phyloP scores from a whole-genome alignment of 92 coral and sea anemone species.

The Montipora capitata region DNA sequence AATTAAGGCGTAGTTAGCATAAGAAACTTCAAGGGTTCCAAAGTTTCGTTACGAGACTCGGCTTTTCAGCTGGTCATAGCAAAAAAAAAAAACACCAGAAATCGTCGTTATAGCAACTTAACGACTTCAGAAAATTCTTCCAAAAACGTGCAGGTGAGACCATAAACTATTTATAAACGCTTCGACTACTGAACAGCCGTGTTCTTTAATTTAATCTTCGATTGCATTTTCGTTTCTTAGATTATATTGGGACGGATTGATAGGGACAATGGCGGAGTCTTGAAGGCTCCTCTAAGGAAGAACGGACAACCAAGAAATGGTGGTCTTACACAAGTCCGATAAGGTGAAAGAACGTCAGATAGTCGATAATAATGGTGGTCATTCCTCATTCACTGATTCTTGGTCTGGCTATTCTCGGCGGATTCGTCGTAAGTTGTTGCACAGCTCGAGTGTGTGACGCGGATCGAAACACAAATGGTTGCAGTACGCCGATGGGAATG shows the following conservation, averaged over 20 bases:
- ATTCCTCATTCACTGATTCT: neutral
- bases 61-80: conserved; percentile 3
- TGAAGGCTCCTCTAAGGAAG: conserved; percentile 21
- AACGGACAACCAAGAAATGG: conserved; percentile 15
- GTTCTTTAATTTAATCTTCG: conserved; percentile 8
- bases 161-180: conserved; percentile 33
- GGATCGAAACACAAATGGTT: conserved; percentile 90
- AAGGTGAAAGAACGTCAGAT: neutral
- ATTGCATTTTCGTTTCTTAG: neutral
- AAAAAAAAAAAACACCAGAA: neutral
- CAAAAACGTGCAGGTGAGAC: conserved; percentile 26
- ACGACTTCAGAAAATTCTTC: neutral
- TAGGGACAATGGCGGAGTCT: conserved; percentile 3
- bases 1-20: neutral
- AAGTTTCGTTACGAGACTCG: neutral
- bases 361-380: conserved; percentile 32
- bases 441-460: conserved; percentile 83
- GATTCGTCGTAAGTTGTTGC: conserved; percentile 17
- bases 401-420: conserved; percentile 2
- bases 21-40: neutral
- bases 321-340: conserved; percentile 19
- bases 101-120: conserved; percentile 40
- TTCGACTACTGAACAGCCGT: neutral
- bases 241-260: neutral
- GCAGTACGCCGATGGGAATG: conserved; percentile 97